These are phyloP conservation scores for Microctenopoma lineatum DNA, from an alignment of 2,797 vertebrate genomes.

Conservation along the genomic window DNA sequence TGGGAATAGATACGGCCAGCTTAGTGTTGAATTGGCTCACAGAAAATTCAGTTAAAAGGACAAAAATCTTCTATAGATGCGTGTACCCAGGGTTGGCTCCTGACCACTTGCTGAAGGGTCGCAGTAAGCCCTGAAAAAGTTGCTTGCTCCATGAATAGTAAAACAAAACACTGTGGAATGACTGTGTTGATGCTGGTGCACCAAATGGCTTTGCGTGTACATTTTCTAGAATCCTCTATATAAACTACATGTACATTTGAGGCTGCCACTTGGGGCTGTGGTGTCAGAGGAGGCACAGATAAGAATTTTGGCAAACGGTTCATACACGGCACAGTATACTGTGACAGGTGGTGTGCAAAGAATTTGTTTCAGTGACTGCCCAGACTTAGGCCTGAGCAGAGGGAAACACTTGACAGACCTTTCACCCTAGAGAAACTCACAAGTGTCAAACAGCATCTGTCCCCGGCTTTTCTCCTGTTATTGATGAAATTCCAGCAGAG, in stretches of 20 bases:
- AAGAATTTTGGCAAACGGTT: conserved; percentile 39
- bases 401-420: conserved; percentile 64
- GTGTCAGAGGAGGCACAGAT: conserved; percentile 27
- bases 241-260: conserved; percentile 32
- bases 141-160: too few species aligned
- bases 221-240: neutral
- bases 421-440: conserved; percentile 56
- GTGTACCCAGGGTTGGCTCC: too few species aligned
- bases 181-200: too few species aligned
- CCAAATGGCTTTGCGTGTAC: too few species aligned
- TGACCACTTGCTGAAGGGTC: too few species aligned
- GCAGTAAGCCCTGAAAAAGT: too few species aligned
- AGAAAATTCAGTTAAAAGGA: conserved; percentile 33
- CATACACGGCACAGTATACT: conserved; percentile 21
- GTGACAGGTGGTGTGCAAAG: conserved; percentile 60
- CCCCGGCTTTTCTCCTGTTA: conserved; percentile 37
- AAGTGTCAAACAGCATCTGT: conserved; percentile 56
- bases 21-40: conserved; percentile 18
- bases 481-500: conserved; percentile 60
- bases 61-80: conserved; percentile 11
- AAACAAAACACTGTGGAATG: too few species aligned
- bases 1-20: conserved; percentile 16
- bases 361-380: conserved; percentile 67
- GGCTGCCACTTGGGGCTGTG: conserved; percentile 16
- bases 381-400: conserved; percentile 44